Evolutionary conservation across 1,140 invertebrate species (phyloP).

Genomic region (Hyles vespertilio): DNA sequence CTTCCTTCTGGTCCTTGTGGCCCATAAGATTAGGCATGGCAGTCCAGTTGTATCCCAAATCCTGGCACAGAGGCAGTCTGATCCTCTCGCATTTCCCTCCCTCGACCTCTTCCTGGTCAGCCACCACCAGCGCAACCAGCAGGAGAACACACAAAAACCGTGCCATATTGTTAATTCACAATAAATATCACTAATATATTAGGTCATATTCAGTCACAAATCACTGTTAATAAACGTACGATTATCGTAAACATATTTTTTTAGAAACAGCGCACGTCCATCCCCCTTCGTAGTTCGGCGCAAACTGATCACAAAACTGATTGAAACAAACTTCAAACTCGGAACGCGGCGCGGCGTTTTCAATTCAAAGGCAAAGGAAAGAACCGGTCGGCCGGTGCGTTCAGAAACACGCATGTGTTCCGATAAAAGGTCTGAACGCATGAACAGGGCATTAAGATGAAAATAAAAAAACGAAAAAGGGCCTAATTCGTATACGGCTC

Average conservation of each 20-base stretch:
- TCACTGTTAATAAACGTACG: slow-evolving; percentile 42
- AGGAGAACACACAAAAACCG: slow-evolving; percentile 58
- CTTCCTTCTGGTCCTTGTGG: slow-evolving; percentile 85
- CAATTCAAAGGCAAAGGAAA: slow-evolving; percentile 55
- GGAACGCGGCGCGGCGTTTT: slow-evolving; percentile 37
- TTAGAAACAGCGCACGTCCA: slow-evolving; percentile 24
- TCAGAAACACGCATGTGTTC: slow-evolving; percentile 59
- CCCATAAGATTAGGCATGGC: slow-evolving; percentile 91
- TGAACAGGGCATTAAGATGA: slow-evolving; percentile 64
- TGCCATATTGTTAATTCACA: slow-evolving; percentile 46
- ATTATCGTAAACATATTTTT: slow-evolving; percentile 43
- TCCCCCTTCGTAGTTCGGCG: slow-evolving; percentile 24
- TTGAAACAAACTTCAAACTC: slow-evolving; percentile 36
- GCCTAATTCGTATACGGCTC: slow-evolving; percentile 67
- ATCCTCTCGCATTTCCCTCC: slow-evolving; percentile 86
- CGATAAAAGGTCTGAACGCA: slow-evolving; percentile 65
- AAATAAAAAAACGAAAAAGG: slow-evolving; percentile 49
- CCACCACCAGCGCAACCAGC: slow-evolving; percentile 45
- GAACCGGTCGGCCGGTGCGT: slow-evolving; percentile 64
- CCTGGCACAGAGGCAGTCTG: slow-evolving; percentile 86
- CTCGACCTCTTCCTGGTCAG: slow-evolving; percentile 54
- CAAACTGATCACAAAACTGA: slow-evolving; percentile 53
- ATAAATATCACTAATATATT: slow-evolving; percentile 31
- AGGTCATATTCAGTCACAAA: slow-evolving; percentile 60
- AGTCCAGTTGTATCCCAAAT: slow-evolving; percentile 91